Evolutionary conservation across 2,888 invertebrate genomes (phyloP), one percentile per base, ranked within the genome.

Genomic region (Pseudococcus longispinus): DNA sequence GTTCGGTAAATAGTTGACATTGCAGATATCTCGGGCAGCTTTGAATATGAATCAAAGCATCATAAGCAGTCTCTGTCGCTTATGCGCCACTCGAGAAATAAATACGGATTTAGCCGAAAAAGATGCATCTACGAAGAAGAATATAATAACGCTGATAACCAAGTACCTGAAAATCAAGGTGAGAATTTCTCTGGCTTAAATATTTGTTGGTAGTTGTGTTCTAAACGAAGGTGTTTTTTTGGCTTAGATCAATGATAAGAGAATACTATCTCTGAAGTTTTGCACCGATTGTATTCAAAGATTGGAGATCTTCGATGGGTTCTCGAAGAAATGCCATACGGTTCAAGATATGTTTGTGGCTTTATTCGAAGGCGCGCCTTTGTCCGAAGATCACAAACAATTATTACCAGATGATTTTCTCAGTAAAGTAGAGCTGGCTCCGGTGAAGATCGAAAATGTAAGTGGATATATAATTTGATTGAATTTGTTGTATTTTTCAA

Each of bases 261-360:
- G 55, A 55, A 37, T 88, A 1, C 65, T 89, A 20, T 88, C 88
- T 13, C 88, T 87, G 82, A 87, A 83, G 32, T 88, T 89, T 15
- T 89, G 88, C 44, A 51, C 87, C 29, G 83, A 85, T 2, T 88
- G 88, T 85, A 77, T 86, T 23, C 88, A 88, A 23, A 83, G 80
- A 15, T 65, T 88, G 18, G 83, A 82, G 11, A 44, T 86, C 42
- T 89, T 89, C 85, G 88, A 89, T 65, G 77, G 83, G 2, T 89
- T 88, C 87, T 88, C 88, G 11, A 87, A 88, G 29, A 87, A 88
- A 37, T 89, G 89, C 84, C 85, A 87, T 55, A 74, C 88, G 44
- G 88, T 88, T 9, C 89, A 89, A 85, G 86, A 74, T 13, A 88
- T 89, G 88, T 88, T 88, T 32, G 46, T 46, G 13, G 85, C 88